Base-by-base conservation (phyloP, 2,797 vertebrate species). In the Lycodopsis pacificus region DNA sequence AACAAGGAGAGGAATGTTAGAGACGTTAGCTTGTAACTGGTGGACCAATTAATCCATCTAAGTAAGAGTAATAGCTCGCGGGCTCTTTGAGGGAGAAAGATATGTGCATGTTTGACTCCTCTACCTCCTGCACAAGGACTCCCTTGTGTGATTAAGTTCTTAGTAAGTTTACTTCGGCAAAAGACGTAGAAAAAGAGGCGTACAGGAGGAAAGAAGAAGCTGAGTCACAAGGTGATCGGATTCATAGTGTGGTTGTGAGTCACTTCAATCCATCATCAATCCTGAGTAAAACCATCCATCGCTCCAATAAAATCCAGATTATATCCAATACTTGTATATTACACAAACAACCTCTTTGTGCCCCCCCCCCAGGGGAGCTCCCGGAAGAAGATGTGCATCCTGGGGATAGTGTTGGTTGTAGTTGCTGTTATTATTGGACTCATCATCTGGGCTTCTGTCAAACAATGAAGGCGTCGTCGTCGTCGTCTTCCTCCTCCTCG, bases 301-400 rank as follows among this genome's bases (percentile, higher is more conserved):
- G 14, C 4, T 44, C 0, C n/a, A n/a, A 65, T 76, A 19, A 67
- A 46, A 30, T 32, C 62, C 17, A 65, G 15, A 17, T n/a, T 5
- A 30, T 66, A 22, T 19, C 1, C 30, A 36, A 17, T 22, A 56
- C 5, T 14, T 40, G 1, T 54, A 64, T 56, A 49, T 20, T 3
- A 27, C 15, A n/a, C 0, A 1, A 65, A 71, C 20, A 57, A 63
- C 9, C 11, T 25, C 9, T 42, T 30, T 61, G 2, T 80, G 1
- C 25, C 25, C 92, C 79, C 79, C 6, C 87, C 83, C 63, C 92
- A 99, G 97, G 94, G 93, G 90, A 96, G 94, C 83, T 97, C 97
- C 78, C 92, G 97, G 77, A 98, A 97, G 96, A 98, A 97, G 93
- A 96, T 98, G 9, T 98, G 96, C 89, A 96, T 99, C 92, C 91